Base-by-base conservation (phyloP, 2,888 invertebrate genomes). In the Galeopsomyia nigrocyanea region DNA sequence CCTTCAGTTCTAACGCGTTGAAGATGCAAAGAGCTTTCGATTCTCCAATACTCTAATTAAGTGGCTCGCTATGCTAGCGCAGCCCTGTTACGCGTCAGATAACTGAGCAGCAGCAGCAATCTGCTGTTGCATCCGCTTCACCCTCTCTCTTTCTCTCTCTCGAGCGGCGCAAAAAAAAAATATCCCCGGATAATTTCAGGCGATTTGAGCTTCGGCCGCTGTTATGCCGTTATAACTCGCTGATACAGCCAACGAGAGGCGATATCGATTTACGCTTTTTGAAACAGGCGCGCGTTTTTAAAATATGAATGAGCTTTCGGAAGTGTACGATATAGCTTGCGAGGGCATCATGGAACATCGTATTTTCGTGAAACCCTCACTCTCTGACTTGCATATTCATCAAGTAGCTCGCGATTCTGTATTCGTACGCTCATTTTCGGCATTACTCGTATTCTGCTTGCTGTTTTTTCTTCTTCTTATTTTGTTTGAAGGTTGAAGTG, bases 181-280 rank as follows among this genome's bases (percentile, higher is more conserved):
- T 46, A 56, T 17, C 2, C 2, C 10, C 49, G 60, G 60, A 65
- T 61, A 62, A 62, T 65, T 57, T 31, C 49, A 60, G 60, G 22
- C 47, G 60, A n/a, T 57, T 57, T n/a, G 31, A 31, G 57, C 57
- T 17, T 26, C 26, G 26, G 39, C 39, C n/a, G 26, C 57, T 26
- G 53, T 14, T 53, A 13, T 14, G 19, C 5, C 21, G 21, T 19
- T 21, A 9, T 39, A 39, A 39, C 1, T 13, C 39, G 13, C 39
- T 7, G 39, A 39, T 39, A 39, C 39, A 53, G 47, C 65, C 21
- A 39, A 10, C 10, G 46, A 47, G 22, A 47, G 22, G 47, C 51
- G 46, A 22, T 64, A 70, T 64, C 64, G 70, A 70, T 64, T 70
- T 64, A 51, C 57, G 46, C 63, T 64, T 64, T 21, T 17, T 50